phyloP scores from a whole-genome alignment of 2,797 vertebrate genomes.

The Chanos chanos region DNA sequence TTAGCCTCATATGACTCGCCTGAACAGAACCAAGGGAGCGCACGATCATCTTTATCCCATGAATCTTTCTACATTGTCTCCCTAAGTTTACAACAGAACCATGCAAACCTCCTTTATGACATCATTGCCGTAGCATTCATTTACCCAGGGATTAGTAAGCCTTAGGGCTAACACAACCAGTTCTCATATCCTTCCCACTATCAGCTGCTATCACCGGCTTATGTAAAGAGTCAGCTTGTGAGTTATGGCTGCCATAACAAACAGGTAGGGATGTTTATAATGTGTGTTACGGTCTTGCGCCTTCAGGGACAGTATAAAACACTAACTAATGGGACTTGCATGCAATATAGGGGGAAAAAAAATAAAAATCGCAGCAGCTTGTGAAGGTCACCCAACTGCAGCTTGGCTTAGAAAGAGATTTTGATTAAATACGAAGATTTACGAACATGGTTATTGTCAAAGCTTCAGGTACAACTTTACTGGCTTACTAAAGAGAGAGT shows the following conservation, averaged over 20 bases:
- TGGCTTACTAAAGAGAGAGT: background rate
- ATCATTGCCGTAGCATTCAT: no score
- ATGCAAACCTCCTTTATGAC: no score
- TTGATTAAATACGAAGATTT: constrained; percentile 16
- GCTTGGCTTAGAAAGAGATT: constrained; percentile 13
- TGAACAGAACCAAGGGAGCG: no score
- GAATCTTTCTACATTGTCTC: no score
- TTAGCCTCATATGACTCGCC: no score
- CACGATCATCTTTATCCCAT: no score
- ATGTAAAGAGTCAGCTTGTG: constrained; percentile 34
- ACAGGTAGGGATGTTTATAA: constrained; percentile 36
- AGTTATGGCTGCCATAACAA: constrained; percentile 37
- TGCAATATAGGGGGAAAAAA: constrained; percentile 31
- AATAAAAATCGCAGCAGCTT: constrained; percentile 18
- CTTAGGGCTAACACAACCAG: constrained; percentile 21
- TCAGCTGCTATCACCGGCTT: constrained; percentile 22
- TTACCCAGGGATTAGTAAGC: constrained; percentile 25
- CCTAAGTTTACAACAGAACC: no score
- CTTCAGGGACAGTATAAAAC: constrained; percentile 36
- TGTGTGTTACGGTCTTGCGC: constrained; percentile 31
- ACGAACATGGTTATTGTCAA: constrained; percentile 1
- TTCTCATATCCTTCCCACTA: constrained; percentile 12
- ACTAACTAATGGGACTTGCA: constrained; percentile 32
- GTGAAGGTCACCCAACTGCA: constrained; percentile 38
- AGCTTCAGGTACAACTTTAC: constrained; percentile 13